These are phyloP conservation scores for Percina caprodes DNA, from an alignment of 2,113 vertebrate genomes.

Conservation along the genomic window DNA sequence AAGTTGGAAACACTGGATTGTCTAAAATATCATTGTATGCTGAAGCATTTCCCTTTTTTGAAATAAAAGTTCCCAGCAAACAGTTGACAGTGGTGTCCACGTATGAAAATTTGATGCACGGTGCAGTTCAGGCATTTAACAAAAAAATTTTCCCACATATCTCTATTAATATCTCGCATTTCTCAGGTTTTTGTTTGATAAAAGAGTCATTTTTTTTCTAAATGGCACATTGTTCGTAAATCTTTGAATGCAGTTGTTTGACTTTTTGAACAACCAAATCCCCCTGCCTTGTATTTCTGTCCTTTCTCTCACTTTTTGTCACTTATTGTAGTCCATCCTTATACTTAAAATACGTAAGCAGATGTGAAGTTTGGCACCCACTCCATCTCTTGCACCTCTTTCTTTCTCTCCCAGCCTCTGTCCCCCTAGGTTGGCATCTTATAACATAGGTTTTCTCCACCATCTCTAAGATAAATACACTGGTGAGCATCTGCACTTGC, in stretches of 20 bases:
- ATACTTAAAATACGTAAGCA: neutral
- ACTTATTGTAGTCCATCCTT: neutral
- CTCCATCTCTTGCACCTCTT: slow-evolving; percentile 7
- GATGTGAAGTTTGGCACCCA: neutral
- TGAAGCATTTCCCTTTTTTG: neutral
- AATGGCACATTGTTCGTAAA: neutral
- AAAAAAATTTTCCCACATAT: too few relatives aligned
- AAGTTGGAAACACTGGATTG: neutral
- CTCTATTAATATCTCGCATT: neutral
- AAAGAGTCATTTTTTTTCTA: neutral
- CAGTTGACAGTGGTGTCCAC: neutral
- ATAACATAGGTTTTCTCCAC: slow-evolving; percentile 56
- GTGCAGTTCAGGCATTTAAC: neutral
- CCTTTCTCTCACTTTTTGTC: neutral
- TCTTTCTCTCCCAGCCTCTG: neutral
- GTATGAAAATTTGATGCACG: neutral
- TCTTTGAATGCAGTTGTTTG: neutral
- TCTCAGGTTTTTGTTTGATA: neutral
- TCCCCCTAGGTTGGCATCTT: slow-evolving; percentile 24
- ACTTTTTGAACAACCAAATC: neutral
- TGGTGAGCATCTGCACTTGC: slow-evolving; percentile 60
- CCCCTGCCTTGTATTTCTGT: neutral
- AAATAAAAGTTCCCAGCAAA: neutral
- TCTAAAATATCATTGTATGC: neutral
- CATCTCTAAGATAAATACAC: slow-evolving; percentile 60